A percentile compares a stretch with the other conserved stretches of the same genome.
These are phyloP conservation scores for Anoplophora glabripennis DNA, from an alignment of 1,140 invertebrate species.

Conservation along the genomic window DNA sequence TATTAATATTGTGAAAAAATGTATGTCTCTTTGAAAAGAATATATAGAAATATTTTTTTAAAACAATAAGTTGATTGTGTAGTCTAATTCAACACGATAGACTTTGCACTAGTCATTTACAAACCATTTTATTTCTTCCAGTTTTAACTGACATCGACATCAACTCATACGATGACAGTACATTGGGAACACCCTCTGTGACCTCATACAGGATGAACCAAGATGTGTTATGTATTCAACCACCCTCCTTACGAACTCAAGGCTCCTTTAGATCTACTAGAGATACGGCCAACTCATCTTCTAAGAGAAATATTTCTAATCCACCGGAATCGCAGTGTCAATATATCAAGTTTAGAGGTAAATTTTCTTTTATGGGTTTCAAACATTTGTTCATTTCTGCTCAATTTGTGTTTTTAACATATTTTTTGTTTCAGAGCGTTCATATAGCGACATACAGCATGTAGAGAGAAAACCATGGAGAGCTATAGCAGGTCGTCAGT, in stretches of 20 bases:
- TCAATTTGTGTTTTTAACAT: background rate
- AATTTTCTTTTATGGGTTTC: background rate
- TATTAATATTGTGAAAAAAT: too few relatives aligned
- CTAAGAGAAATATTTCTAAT: conserved; percentile 23
- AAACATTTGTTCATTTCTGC: background rate
- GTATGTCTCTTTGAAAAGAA: too few relatives aligned
- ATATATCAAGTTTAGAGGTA: conserved; percentile 41
- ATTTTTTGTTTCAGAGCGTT: conserved; percentile 42
- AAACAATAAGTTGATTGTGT: too few relatives aligned
- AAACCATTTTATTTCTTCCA: conserved; percentile 27
- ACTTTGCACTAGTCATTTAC: too few relatives aligned
- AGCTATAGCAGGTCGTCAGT: conserved; percentile 9
- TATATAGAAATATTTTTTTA: too few relatives aligned
- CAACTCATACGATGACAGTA: conserved; percentile 43
- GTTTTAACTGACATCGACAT: conserved; percentile 47
- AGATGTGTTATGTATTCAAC: conserved; percentile 44
- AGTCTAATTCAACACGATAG: too few relatives aligned
- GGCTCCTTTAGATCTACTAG: conserved; percentile 41
- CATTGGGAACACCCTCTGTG: conserved; percentile 40
- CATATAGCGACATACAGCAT: conserved; percentile 45
- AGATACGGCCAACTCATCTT: conserved; percentile 26
- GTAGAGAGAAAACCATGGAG: conserved; percentile 40
- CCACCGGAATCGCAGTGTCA: conserved; percentile 27
- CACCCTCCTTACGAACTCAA: conserved; percentile 36
- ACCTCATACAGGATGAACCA: conserved; percentile 44